Evolutionary conservation across 2,797 vertebrate species (phyloP), one percentile per base, ranked within the genome.

Genomic region (Poecilia wingei): DNA sequence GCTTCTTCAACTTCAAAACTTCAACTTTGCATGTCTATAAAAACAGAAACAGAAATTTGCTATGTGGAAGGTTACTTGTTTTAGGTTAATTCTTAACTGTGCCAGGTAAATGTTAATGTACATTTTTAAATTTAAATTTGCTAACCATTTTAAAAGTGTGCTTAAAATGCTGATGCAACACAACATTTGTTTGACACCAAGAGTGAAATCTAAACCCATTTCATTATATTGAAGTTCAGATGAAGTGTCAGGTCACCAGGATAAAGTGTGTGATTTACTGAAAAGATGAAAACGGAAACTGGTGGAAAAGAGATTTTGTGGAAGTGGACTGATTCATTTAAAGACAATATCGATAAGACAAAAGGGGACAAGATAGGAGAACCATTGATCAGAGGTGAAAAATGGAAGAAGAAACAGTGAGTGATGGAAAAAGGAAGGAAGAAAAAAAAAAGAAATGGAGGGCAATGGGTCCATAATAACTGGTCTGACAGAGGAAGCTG

Each of bases 401-500:
- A 74, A 81, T 55, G 82, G 77, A 31, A 72, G 41, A 28, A 45
- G 47, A 77, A 77, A 47, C 39, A 14, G 9, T 51, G n/a, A 28
- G 61, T 57, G 31, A 72, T 45, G 68, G n/a, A 55, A 59, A 36
- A n/a, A 71, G 6, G 72, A 20, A 78, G 43, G 41, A 39, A 3
- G 7, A 75, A 45, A 72, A 46, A 76, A 47, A 20, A 51, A 64
- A 68, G 77, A 79, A 78, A 81, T 36, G 64, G 71, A 64, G 73
- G 80, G 39, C 75, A 22, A 53, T 6, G 14, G 7, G 64, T 41
- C 75, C 4, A 57, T 36, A 80, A 85, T 82, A 82, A 90, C 77
- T 87, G 80, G 87, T 68, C 75, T 87, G 86, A 89, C 81, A 75
- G 83, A 51, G 81, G 87, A 84, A 87, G 87, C 85, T 76, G 86